phyloP scores from a whole-genome alignment of 2,797 vertebrate species.

The Microctenopoma steveboyesi region DNA sequence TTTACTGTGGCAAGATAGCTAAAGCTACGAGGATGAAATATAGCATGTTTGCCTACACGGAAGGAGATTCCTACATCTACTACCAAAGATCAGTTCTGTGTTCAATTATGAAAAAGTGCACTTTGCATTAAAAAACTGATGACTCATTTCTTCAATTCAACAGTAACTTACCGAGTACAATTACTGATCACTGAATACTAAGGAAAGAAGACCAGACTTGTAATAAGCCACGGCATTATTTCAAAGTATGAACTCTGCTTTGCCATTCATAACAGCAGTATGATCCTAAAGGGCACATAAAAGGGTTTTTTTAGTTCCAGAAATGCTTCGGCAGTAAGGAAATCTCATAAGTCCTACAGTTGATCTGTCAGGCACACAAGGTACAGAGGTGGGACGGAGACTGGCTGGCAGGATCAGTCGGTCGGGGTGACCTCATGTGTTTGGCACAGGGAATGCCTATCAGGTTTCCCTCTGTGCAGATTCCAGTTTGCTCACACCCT shows the following conservation, averaged over 20 bases:
- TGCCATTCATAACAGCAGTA: conserved; percentile 46
- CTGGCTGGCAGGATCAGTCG: conserved; percentile 65
- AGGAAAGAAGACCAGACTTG: conserved; percentile 32
- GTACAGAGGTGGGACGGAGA: conserved; percentile 42
- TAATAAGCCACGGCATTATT: conserved; percentile 30
- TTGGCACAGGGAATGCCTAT: conserved; percentile 80
- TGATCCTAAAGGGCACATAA: conserved; percentile 44
- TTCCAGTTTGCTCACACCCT: conserved; percentile 74
- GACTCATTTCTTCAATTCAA: not conserved
- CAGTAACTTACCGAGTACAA: not conserved
- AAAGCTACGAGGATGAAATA: no score
- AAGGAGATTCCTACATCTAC: no score
- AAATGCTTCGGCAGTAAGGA: conserved; percentile 30
- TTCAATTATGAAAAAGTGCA: no score
- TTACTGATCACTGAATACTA: conserved; percentile 9
- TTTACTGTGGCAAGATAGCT: no score
- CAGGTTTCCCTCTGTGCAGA: conserved; percentile 81
- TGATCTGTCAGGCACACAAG: conserved; percentile 41
- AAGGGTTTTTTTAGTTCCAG: conserved; percentile 29
- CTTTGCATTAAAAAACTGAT: no score
- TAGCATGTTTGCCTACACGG: no score
- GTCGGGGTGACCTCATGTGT: conserved; percentile 84
- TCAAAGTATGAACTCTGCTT: conserved; percentile 14
- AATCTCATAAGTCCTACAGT: conserved; percentile 39
- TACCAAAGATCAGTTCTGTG: no score